Percentiles rank a stretch among this genome's conserved stretches.
Evolutionary conservation across 2,797 vertebrate genomes (phyloP).

Genomic region (Channa striata): DNA sequence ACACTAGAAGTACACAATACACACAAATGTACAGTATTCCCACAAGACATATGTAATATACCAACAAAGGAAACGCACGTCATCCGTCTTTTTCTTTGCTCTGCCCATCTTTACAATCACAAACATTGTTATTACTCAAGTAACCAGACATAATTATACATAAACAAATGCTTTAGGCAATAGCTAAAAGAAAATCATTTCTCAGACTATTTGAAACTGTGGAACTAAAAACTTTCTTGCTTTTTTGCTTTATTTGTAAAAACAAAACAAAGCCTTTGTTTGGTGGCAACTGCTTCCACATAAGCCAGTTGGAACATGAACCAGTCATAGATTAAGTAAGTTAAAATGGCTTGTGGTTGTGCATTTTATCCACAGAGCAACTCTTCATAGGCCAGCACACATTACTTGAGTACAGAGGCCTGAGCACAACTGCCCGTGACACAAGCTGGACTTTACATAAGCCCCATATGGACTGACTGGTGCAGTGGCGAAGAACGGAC

Average conservation of each 20-base stretch:
- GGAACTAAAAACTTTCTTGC: constrained; percentile 27
- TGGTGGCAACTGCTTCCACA: constrained; percentile 11
- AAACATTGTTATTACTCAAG: neutral
- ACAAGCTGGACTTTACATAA: constrained; percentile 66
- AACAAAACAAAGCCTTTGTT: constrained; percentile 37
- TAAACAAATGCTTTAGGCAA: constrained; percentile 1
- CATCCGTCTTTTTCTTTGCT: neutral
- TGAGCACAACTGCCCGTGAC: constrained; percentile 36
- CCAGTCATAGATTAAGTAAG: neutral
- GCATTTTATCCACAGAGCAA: constrained; percentile 18
- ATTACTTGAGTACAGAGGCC: constrained; percentile 18
- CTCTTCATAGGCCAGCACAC: constrained; percentile 31
- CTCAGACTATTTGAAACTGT: constrained; percentile 16
- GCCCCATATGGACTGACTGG: constrained; percentile 61
- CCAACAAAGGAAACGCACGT: neutral
- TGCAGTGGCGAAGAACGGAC: constrained; percentile 68
- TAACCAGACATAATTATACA: neutral
- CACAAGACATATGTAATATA: neutral
- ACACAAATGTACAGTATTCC: neutral
- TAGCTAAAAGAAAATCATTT: neutral
- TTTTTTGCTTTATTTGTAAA: constrained; percentile 16
- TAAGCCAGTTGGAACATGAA: constrained; percentile 20
- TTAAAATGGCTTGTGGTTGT: constrained; percentile 8
- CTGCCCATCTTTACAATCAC: neutral
- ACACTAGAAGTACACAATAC: constrained; percentile 17